Conservation (phyloP, 2,888 invertebrate species). For the Leptinotarsa juncta region DNA sequence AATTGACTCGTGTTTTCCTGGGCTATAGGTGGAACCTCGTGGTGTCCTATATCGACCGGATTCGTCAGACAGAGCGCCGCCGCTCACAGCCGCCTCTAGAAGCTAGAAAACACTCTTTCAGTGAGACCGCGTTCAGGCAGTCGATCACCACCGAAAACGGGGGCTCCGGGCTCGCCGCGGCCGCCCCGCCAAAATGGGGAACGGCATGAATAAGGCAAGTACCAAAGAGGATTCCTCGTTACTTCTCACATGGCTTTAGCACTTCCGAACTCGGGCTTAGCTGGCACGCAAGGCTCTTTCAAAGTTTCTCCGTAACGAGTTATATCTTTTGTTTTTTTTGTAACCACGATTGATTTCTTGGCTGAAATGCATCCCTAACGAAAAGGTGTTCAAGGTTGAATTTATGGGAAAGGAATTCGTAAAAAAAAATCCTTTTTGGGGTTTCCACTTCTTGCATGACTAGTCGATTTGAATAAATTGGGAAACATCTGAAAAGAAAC, state of each 20-base stretch:
- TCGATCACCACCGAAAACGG: slow-evolving; percentile 36
- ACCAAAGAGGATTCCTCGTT: slow-evolving; percentile 24
- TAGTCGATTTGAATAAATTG: no score
- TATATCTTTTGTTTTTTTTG: not conserved
- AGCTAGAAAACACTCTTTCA: slow-evolving; percentile 32
- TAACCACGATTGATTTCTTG: not conserved
- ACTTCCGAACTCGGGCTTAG: slow-evolving; percentile 20
- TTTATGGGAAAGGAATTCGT: no score
- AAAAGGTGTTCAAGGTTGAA: no score
- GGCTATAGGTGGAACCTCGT: slow-evolving; percentile 49
- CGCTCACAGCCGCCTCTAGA: slow-evolving; percentile 31
- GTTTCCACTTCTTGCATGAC: no score
- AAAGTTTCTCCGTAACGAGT: not conserved
- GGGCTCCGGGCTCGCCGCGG: slow-evolving; percentile 39
- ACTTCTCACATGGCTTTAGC: slow-evolving; percentile 22
- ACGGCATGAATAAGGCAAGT: slow-evolving; percentile 91
- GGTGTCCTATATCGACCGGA: slow-evolving; percentile 59
- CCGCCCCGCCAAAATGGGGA: slow-evolving; percentile 73
- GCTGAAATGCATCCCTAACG: no score
- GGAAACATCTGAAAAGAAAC: no score
- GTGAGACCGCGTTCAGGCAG: slow-evolving; percentile 40
- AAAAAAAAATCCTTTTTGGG: no score
- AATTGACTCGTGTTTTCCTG: not conserved
- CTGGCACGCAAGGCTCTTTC: slow-evolving; percentile 2
- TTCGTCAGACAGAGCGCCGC: slow-evolving; percentile 44